phyloP scores from a whole-genome alignment of 2,797 vertebrate species.

The Scyliorhinus canicula region DNA sequence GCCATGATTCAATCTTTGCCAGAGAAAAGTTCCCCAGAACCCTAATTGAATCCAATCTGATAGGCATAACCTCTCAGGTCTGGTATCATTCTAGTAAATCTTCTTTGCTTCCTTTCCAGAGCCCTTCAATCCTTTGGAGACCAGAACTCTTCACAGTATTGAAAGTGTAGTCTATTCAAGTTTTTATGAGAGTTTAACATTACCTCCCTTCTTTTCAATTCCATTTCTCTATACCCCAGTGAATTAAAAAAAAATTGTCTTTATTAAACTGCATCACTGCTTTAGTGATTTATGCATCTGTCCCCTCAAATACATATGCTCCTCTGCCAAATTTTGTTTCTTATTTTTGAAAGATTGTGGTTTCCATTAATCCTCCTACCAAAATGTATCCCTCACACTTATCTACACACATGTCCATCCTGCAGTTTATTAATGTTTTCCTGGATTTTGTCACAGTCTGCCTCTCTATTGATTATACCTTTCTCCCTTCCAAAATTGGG shows the following conservation, averaged over 20 bases:
- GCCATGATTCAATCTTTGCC: neutral
- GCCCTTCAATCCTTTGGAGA: neutral
- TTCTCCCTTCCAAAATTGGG: neutral
- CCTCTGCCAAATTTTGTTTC: neutral
- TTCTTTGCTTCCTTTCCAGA: neutral
- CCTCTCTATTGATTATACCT: neutral
- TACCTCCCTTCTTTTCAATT: neutral
- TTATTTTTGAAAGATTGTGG: neutral
- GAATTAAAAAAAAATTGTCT: neutral
- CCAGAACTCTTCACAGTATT: neutral
- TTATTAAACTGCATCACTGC: neutral
- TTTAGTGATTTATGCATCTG: neutral
- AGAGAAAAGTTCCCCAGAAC: neutral
- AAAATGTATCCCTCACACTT: neutral
- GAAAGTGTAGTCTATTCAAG: neutral
- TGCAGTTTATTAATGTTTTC: neutral
- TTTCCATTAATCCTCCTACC: neutral
- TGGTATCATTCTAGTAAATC: neutral
- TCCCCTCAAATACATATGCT: neutral
- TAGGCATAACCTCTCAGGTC: neutral
- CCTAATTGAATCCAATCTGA: neutral
- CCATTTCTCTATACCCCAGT: neutral
- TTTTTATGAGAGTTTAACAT: neutral
- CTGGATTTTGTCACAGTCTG: neutral
- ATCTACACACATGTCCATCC: neutral